Base-by-base conservation (phyloP, 1,140 invertebrate genomes). In the Anoplophora glabripennis region DNA sequence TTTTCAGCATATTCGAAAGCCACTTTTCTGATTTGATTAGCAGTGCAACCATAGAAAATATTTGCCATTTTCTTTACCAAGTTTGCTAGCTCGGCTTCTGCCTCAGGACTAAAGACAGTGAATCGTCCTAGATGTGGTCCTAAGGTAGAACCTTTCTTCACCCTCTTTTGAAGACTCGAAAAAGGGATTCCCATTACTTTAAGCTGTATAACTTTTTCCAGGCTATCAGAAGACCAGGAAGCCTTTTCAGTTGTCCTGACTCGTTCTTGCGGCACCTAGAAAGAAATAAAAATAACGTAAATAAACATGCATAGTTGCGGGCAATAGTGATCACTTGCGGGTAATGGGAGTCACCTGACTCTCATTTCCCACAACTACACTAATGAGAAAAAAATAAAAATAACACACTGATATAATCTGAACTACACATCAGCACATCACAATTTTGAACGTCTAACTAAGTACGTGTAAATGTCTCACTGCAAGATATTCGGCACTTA, bases 241-340 rank as follows among this genome's bases (percentile, higher is more conserved):
- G 65, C 68, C 59, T 71, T 71, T 53, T 65, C 47, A 52, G 65
- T 72, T 57, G 61, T 67, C 55, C 69, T 73, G n/a, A 51, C 53
- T 28, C 65, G 67, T 68, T 69, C 53, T 70, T 73, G 69, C 64
- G 64, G 57, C 49, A 52, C 37, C 36, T 52, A 53, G 66, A 42
- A 58, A 52, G 38, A 47, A 38, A 15, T 56, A 5, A 57, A 48
- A 7, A 18, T 37, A 48, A 57, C 21, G 28, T 40, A 28, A 41
- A 3, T 46, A 47, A 18, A 34, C 46, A 49, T 61, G 52, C 18
- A 12, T 37, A 34, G 56, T 56, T 56, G 53, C 14, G 48, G 48
- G 38, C 33, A 51, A 64, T 47, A 38, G 56, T 61, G 47, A 63
- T 59, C 47, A 64, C 15, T 57, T 57, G 68, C 21, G 64, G 64